phyloP scores from a whole-genome alignment of 1,140 invertebrate species.

The Bombus soroeensis region DNA sequence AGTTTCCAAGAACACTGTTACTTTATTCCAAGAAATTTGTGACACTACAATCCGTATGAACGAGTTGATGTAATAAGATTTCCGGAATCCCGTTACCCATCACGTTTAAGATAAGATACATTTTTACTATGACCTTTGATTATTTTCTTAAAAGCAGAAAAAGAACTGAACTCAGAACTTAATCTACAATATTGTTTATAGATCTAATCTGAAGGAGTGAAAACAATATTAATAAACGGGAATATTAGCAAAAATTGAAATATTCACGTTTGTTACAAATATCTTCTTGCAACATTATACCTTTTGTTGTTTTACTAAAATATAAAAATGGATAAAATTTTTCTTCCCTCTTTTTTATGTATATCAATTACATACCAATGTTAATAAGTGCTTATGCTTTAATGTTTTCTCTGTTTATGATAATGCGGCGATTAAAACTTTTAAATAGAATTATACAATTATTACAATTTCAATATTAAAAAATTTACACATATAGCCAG shows the following conservation, averaged over 20 bases:
- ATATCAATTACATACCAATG: background rate
- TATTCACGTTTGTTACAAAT: background rate
- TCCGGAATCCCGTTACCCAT: background rate
- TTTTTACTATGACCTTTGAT: background rate
- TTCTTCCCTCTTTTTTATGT: background rate
- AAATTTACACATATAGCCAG: background rate
- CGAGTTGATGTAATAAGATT: conserved; percentile 7
- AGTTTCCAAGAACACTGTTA: background rate
- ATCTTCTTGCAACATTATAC: background rate
- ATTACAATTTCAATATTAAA: background rate
- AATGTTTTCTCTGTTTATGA: too few relatives aligned
- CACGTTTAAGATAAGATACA: background rate
- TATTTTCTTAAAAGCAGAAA: background rate
- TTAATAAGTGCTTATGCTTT: too few relatives aligned
- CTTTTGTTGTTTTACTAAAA: background rate
- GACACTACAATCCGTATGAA: background rate
- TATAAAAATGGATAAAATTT: background rate
- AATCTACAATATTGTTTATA: background rate
- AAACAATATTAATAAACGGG: background rate
- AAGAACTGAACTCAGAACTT: background rate
- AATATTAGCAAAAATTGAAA: background rate
- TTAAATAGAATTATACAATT: background rate
- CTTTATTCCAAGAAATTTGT: background rate
- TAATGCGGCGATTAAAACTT: too few relatives aligned
- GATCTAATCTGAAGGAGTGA: background rate